Evolutionary conservation across 2,797 vertebrate genomes (phyloP).

Genomic region (Macropodus opercularis): DNA sequence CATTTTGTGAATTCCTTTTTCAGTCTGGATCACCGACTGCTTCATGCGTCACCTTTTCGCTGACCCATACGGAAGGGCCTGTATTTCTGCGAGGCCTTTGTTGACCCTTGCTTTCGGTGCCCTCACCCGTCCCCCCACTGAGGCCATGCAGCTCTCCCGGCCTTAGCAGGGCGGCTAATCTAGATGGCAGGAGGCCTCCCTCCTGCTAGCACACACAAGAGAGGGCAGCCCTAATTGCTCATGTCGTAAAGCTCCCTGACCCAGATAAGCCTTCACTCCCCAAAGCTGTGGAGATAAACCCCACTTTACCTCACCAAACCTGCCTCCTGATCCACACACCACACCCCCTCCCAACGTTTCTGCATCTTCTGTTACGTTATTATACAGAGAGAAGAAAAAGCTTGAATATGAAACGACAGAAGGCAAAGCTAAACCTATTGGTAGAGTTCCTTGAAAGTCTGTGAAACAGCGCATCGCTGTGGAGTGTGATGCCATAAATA

Average conservation of each 20-base stretch:
- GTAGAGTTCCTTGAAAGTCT: not conserved
- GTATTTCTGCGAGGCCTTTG: slow-evolving; percentile 14
- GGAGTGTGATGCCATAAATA: not conserved
- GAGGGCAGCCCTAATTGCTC: slow-evolving; percentile 83
- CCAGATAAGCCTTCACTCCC: slow-evolving; percentile 82
- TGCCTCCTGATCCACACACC: slow-evolving; percentile 76
- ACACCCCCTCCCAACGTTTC: slow-evolving; percentile 49
- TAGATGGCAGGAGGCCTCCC: slow-evolving; percentile 78
- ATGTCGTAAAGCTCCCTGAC: slow-evolving; percentile 86
- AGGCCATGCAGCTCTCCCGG: slow-evolving; percentile 56
- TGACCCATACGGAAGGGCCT: slow-evolving; percentile 51
- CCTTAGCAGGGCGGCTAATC: slow-evolving; percentile 74
- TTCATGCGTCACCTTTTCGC: slow-evolving; percentile 23
- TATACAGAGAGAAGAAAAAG: slow-evolving; percentile 28
- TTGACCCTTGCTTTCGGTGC: slow-evolving; percentile 42
- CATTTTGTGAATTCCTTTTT: slow-evolving; percentile 42
- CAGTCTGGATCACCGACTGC: slow-evolving; percentile 52
- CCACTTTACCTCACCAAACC: slow-evolving; percentile 87
- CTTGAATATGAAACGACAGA: not conserved
- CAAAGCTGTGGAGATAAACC: slow-evolving; percentile 84
- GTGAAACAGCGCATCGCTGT: not conserved
- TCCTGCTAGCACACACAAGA: slow-evolving; percentile 75
- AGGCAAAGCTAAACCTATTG: too few species aligned
- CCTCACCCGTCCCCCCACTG: slow-evolving; percentile 27
- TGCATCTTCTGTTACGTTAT: slow-evolving; percentile 73